These are phyloP conservation scores for Meriones unguiculatus DNA, from an alignment of 2,113 vertebrate genomes.

Conservation along the genomic window DNA sequence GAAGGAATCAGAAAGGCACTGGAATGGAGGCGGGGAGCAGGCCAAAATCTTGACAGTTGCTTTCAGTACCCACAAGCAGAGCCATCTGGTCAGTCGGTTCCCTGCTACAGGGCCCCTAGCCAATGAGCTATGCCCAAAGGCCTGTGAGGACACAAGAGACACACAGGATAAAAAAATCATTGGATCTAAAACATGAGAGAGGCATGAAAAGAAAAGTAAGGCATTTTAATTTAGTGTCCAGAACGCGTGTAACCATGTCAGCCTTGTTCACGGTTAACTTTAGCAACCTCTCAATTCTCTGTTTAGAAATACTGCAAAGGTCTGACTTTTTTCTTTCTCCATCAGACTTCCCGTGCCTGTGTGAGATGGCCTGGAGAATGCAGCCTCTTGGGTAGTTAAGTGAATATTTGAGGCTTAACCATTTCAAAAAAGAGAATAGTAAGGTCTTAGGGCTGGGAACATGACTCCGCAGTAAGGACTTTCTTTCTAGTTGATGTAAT, in stretches of 20 bases:
- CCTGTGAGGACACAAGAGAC: not conserved
- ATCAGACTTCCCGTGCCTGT: not conserved
- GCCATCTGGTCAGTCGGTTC: not conserved
- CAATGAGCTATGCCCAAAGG: not conserved
- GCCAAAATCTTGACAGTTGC: not conserved
- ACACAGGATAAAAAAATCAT: not conserved
- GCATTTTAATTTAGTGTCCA: constrained; percentile 26
- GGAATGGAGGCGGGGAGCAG: not conserved
- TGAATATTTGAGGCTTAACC: not conserved
- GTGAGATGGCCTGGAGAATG: not conserved
- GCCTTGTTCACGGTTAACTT: not conserved
- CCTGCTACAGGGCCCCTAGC: not conserved
- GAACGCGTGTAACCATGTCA: constrained; percentile 26
- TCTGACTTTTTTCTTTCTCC: constrained; percentile 14
- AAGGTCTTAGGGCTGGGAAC: not conserved
- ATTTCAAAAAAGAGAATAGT: constrained; percentile 25
- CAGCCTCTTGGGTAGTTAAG: not conserved
- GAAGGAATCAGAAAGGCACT: not conserved
- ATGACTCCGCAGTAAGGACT: not conserved
- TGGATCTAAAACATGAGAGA: constrained; percentile 33
- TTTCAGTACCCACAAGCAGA: not conserved
- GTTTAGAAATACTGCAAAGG: not conserved
- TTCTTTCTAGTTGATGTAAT: not conserved
- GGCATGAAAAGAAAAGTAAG: not conserved
- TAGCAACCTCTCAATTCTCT: not conserved